Base-by-base conservation (phyloP, 2,797 vertebrate genomes). In the Clarias pachynema region DNA sequence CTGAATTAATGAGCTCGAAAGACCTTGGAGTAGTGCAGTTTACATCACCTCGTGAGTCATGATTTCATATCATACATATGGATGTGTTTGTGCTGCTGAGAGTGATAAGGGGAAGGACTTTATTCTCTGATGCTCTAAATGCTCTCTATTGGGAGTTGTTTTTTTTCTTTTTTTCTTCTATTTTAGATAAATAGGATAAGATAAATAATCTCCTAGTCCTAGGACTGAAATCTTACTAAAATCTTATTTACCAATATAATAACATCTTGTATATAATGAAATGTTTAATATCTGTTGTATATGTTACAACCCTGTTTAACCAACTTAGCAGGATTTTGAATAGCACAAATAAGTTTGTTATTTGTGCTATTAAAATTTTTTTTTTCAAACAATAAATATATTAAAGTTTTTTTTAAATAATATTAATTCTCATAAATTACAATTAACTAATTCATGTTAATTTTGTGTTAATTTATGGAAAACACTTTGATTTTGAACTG, bases 1-100 rank as follows among this genome's bases (percentile, higher is more conserved):
- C 70, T 18, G 83, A 62, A 79, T 69, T 79, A 79, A 84, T 79
- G 83, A 84, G 74, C 83, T 8, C 56, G 12, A 60, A 44, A 60
- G 65, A 79, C 29, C 53, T 79, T 12, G 7, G 53, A 37, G 73
- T 44, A 56, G 29, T 68, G 9, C 22, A 2, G 70, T 53, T 74
- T 49, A 74, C 15, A 59, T 40, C 74, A 37, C 15, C 44, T 65
- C 72, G 29, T 75, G 82, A 79, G 8, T 84, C 83, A 59, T 70
- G 10, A 5, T 69, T 68, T 84, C 69, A 12, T 57, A 49, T 53
- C 63, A 65, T 66, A 31, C 74, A 77, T 77, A 77, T 57, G 74
- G 74, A 77, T 77, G 74, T 59, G 74, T 77, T 77, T 77, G 53
- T 31, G 56, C 29, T 77, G 22, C 18, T 22, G 74, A 75, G 74